Percentiles rank a stretch among this genome's conserved stretches.
phyloP scores from a whole-genome alignment of 2,113 vertebrate genomes.

The Steatornis caripensis region DNA sequence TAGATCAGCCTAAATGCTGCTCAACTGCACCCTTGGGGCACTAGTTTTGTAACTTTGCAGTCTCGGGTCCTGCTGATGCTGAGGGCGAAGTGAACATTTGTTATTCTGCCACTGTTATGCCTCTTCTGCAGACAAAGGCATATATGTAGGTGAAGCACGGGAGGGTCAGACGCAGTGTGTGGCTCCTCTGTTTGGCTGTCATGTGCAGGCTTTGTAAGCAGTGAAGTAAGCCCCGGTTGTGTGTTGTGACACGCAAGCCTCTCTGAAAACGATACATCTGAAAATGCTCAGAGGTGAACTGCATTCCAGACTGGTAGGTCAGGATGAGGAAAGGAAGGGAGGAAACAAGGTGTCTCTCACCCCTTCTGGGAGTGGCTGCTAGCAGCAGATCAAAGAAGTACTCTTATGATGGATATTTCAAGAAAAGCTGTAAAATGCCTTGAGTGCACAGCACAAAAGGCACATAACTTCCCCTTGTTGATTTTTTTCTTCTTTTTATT shows the following conservation, averaged over 20 bases:
- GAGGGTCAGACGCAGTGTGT: neutral
- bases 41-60: neutral
- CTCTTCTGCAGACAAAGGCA: neutral
- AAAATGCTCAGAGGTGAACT: conserved; percentile 51
- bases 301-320: conserved; percentile 28
- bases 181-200: neutral
- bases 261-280: conserved; percentile 39
- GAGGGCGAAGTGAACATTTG: neutral
- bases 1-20: neutral
- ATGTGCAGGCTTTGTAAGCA: neutral
- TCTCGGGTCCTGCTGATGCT: neutral
- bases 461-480: neutral
- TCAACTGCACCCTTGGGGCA: fast-evolving
- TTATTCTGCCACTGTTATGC: neutral
- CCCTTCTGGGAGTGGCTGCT: conserved; percentile 41
- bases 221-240: neutral
- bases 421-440: conserved; percentile 43
- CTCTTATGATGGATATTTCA: neutral
- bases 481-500: neutral
- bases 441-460: neutral
- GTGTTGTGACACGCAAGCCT: conserved; percentile 16
- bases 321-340: conserved; percentile 43
- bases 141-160: fast-evolving
- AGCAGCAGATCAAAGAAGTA: conserved; percentile 1
- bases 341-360: conserved; percentile 56